Evolutionary conservation across 2,888 invertebrate genomes (phyloP), one percentile per base, ranked within the genome.

Genomic region (Morpho achilles): DNA sequence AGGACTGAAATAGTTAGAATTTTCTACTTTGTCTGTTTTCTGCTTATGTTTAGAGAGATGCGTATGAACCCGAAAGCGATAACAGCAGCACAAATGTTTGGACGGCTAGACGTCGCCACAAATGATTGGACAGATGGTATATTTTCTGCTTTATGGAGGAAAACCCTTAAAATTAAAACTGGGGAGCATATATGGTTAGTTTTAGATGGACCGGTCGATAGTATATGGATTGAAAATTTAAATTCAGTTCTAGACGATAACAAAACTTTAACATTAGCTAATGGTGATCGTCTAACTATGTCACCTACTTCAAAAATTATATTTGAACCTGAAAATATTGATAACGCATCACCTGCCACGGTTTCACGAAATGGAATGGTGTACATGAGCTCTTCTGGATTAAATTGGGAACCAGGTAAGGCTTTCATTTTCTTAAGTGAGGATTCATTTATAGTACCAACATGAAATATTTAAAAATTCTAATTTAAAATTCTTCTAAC

Each of bases 71-170:
- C 99, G 0, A 99, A 99, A 88, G 97, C 98, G 10, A 98, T 99
- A 73, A 98, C 98, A 9, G 97, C 98, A 0, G 95, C 98, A 0
- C 98, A 99, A 91, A 99, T 99, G 99, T 99, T 99, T 79, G 99
- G 99, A 0, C 93, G 97, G 40, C 88, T 98, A 23, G 98, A 99
- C 76, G 98, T 99, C 0, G 98, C 98, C 3, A 99, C 98, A 1
- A 99, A 99, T 76, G 99, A 99, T 76, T 99, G 99, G 99, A 99
- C 98, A 0, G 98, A 99, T 80, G 99, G 99, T 7, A 98, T 99
- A 73, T 99, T 99, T 84, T 98, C 98, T 0, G 97, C 98, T 0
- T 88, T 99, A 0, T 99, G 98, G 99, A 92, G 98, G 45, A 97
- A 98, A 85, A 98, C 98, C 0, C 91, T 98, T 1, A 97, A 97